Base-by-base conservation (phyloP, 2,797 vertebrate genomes). In the Distichodus sexfasciatus region DNA sequence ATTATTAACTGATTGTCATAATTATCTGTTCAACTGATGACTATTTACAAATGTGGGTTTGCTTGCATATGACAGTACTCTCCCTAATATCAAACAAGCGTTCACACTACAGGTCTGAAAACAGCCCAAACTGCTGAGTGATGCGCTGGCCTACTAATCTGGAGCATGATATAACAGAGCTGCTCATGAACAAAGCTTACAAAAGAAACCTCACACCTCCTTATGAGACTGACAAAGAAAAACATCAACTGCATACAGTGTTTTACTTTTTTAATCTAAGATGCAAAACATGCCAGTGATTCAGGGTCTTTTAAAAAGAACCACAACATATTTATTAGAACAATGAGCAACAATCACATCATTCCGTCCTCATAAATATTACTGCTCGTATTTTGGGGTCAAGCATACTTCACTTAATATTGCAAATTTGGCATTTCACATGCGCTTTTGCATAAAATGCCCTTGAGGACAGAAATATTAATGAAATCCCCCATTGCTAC, bases 201-300 rank as follows among this genome's bases (percentile, higher is more conserved):
- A 26, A 51, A 60, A 10, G 23, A 36, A 54, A 48, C 59, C 15
- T 51, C 41, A 54, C 46, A 44, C 69, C 64, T 63, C 59, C 68
- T 24, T 29, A 23, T 35, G 48, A 6, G n/a, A 26, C 2, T 3
- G 31, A 47, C 2, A 5, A 47, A 48, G n/a, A 15, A 24, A 46
- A 57, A 9, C 48, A 36, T n/a, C n/a, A n/a, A n/a, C 24, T 1
- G 4, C 19, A 50, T 63, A 23, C 23, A 2, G n/a, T 6, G n/a
- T 19, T 12, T 47, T 63, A 43, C 40, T 26, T 54, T 21, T 44
- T 31, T 15, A 17, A 28, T 21, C 14, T 44, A 63, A 36, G 12
- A 26, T 36, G 46, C 48, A 44, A 43, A 28, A 36, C 55, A 61
- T 6, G 9, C 31, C 12, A 28, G 41, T 62, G 51, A 60, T 41